A percentile compares a stretch with the other conserved stretches of the same genome.
Evolutionary conservation across 2,888 invertebrate species (phyloP).

Genomic region (Lasioglossum marginatum): DNA sequence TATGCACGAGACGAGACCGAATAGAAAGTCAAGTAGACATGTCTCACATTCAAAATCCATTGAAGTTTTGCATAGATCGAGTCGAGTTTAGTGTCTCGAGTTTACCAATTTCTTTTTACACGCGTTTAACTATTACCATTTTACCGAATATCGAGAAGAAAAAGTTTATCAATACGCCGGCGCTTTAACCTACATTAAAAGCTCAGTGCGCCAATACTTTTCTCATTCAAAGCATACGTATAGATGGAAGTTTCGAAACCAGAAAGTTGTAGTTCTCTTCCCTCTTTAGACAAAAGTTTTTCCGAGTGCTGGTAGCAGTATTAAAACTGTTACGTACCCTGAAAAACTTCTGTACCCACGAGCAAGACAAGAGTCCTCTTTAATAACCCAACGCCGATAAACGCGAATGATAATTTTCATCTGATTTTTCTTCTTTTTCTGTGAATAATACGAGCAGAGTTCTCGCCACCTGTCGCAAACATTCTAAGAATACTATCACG

Average conservation of each 20-base stretch:
- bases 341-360: not conserved
- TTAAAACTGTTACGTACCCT: not conserved
- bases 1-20: too few relatives aligned
- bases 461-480: not conserved
- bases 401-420: not conserved
- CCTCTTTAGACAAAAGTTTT: not conserved
- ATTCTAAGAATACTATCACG: not conserved
- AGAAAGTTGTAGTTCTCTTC: not conserved
- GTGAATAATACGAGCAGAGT: not conserved
- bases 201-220: not conserved
- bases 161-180: not conserved
- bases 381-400: not conserved
- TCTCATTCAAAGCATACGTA: not conserved
- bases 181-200: not conserved
- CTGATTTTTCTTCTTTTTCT: not conserved
- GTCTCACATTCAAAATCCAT: too few relatives aligned
- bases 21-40: too few relatives aligned
- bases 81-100: too few relatives aligned
- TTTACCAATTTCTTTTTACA: not conserved
- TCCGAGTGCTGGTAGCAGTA: not conserved
- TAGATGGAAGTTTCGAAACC: not conserved
- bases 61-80: too few relatives aligned
- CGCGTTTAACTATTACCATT: not conserved
- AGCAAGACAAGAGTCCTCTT: not conserved
- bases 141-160: not conserved